Evolutionary conservation across 2,797 vertebrate genomes (phyloP).

Genomic region (Heterohyrax brucei): DNA sequence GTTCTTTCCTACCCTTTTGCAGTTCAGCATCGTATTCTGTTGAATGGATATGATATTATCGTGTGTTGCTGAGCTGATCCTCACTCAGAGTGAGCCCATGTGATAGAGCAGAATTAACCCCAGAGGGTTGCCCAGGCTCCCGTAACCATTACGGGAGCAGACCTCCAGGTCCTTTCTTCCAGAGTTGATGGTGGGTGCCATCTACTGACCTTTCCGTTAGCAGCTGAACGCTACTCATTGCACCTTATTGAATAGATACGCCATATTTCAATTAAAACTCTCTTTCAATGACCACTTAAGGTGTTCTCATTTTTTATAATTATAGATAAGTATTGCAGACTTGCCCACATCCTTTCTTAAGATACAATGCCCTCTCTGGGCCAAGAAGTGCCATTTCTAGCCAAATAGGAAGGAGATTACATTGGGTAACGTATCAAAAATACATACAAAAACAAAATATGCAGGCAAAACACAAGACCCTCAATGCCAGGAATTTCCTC

Average conservation of each 20-base stretch:
- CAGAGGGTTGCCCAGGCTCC: too few species aligned
- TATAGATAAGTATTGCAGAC: not conserved
- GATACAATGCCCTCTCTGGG: not conserved
- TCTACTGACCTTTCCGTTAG: not conserved
- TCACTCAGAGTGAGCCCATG: too few species aligned
- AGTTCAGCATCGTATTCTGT: not conserved
- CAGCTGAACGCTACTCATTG: not conserved
- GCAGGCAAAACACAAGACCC: not conserved
- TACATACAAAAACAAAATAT: not conserved
- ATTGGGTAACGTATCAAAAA: not conserved
- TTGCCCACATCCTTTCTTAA: constrained; percentile 21
- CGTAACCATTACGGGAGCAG: not conserved
- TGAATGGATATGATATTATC: not conserved
- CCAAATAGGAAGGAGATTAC: not conserved
- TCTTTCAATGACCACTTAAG: not conserved
- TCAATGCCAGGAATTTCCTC: not conserved
- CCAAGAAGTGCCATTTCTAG: not conserved
- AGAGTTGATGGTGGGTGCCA: not conserved
- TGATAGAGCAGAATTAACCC: too few species aligned
- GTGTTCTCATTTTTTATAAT: not conserved
- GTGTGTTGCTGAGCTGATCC: too few species aligned
- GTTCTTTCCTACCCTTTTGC: not conserved
- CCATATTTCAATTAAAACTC: not conserved
- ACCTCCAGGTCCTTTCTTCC: not conserved
- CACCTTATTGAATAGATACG: not conserved